Percentiles rank a stretch among this genome's conserved stretches.
Evolutionary conservation across 2,888 invertebrate species (phyloP).

Genomic region (Ectropis crepuscularia): DNA sequence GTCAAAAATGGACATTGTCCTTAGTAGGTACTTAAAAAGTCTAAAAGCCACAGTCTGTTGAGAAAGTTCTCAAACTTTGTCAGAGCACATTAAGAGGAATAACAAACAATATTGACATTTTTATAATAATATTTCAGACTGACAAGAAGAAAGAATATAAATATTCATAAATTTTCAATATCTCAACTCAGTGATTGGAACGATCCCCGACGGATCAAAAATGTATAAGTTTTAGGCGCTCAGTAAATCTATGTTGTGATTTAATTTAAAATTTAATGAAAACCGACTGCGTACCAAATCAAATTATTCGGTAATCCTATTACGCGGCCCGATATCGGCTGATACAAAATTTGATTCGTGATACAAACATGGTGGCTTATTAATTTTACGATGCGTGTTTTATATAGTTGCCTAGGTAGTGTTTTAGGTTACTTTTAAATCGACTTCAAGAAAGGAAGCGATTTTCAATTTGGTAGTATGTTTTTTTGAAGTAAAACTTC

Average conservation of each 20-base stretch:
- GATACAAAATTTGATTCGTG: conserved; percentile 9
- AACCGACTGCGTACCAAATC: conserved; percentile 11
- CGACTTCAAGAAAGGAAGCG: too few relatives aligned
- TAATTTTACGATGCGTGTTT: not conserved
- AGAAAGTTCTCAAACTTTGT: not conserved
- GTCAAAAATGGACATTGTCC: too few relatives aligned
- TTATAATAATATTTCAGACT: not conserved
- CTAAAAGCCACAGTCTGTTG: too few relatives aligned
- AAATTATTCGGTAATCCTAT: conserved; percentile 13
- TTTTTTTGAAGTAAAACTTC: too few relatives aligned
- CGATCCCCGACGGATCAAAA: conserved; percentile 7
- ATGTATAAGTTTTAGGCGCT: conserved; percentile 11
- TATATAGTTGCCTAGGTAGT: not conserved
- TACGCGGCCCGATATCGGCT: conserved; percentile 3
- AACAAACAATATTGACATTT: not conserved
- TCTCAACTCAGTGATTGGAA: conserved; percentile 11
- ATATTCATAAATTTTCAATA: conserved; percentile 18
- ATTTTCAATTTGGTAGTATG: too few relatives aligned
- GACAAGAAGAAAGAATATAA: conserved; percentile 7
- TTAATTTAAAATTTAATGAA: conserved; percentile 18
- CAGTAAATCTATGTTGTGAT: conserved; percentile 11
- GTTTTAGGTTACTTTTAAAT: too few relatives aligned
- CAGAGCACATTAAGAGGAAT: not conserved
- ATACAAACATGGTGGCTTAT: conserved; percentile 10
- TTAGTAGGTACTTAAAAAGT: too few relatives aligned